These are phyloP conservation scores for Sarcophilus harrisii DNA, from an alignment of 2,797 vertebrate genomes.

Conservation along the genomic window DNA sequence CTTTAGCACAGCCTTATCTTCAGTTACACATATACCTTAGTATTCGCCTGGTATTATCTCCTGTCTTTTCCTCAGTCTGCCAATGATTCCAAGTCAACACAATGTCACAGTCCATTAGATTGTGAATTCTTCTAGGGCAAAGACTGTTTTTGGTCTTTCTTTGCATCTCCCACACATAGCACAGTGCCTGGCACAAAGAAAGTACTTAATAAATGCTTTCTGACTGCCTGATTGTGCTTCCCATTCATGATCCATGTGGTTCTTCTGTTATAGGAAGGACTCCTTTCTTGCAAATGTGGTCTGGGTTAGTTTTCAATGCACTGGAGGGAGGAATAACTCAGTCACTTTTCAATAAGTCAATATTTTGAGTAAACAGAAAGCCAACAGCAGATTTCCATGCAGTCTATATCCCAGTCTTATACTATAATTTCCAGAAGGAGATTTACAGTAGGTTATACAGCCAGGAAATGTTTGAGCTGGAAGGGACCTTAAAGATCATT, in stretches of 20 bases:
- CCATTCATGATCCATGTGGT: neutral
- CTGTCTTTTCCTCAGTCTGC: neutral
- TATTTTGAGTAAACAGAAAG: neutral
- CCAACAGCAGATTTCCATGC: neutral
- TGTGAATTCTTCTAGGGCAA: neutral
- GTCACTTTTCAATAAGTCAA: conserved; percentile 1
- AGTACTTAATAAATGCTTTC: neutral
- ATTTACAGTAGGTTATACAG: conserved; percentile 1
- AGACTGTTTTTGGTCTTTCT: neutral
- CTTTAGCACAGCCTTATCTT: neutral
- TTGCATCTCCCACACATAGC: neutral
- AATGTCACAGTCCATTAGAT: neutral
- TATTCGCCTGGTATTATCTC: neutral
- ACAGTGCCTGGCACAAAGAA: neutral
- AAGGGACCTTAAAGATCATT: neutral
- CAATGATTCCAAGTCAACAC: neutral
- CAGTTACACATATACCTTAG: neutral
- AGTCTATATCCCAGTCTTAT: neutral
- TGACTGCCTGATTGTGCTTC: neutral
- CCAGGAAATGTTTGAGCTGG: conserved; percentile 4
- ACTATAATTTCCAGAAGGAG: neutral
- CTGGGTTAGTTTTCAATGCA: neutral
- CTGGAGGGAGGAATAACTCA: neutral
- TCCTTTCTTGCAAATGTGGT: neutral
- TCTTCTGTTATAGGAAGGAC: neutral